These are phyloP conservation scores for Beaufortia kweichowensis DNA, from an alignment of 2,113 vertebrate genomes.

Conservation along the genomic window DNA sequence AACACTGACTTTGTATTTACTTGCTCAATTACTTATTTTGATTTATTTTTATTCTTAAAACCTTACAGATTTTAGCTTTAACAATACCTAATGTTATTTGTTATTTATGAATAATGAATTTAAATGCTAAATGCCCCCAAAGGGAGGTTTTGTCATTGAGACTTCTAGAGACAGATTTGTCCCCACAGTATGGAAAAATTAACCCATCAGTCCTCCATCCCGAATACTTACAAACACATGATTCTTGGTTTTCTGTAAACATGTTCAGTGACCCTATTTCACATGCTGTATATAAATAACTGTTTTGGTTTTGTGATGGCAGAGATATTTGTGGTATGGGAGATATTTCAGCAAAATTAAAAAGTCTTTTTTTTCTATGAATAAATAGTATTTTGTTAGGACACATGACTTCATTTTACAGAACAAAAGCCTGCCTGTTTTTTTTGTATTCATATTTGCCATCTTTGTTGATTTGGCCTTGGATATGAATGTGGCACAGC, in stretches of 20 bases:
- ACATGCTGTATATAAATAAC: neutral
- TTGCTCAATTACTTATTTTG: too few relatives aligned
- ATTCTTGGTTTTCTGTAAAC: neutral
- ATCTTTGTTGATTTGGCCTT: slow-evolving; percentile 35
- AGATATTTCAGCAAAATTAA: neutral
- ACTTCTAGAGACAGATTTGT: too few relatives aligned
- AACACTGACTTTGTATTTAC: too few relatives aligned
- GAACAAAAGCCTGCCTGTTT: neutral
- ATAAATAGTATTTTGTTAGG: neutral
- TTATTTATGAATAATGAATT: too few relatives aligned
- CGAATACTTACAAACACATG: neutral
- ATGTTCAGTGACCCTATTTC: neutral
- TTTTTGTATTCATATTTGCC: slow-evolving; percentile 5
- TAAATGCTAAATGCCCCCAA: too few relatives aligned
- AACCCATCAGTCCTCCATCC: too few relatives aligned
- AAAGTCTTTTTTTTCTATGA: neutral
- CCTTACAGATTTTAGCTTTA: too few relatives aligned
- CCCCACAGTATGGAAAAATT: too few relatives aligned
- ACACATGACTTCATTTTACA: slow-evolving; percentile 13
- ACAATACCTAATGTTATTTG: too few relatives aligned
- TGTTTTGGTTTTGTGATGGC: neutral
- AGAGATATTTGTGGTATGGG: neutral
- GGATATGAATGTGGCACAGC: slow-evolving; percentile 7
- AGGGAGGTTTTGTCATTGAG: too few relatives aligned
- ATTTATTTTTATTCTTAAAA: too few relatives aligned